A percentile compares a stretch with the other conserved stretches of the same genome.
Conservation (phyloP, 1,140 invertebrate species). For the Pectinophora gossypiella region DNA sequence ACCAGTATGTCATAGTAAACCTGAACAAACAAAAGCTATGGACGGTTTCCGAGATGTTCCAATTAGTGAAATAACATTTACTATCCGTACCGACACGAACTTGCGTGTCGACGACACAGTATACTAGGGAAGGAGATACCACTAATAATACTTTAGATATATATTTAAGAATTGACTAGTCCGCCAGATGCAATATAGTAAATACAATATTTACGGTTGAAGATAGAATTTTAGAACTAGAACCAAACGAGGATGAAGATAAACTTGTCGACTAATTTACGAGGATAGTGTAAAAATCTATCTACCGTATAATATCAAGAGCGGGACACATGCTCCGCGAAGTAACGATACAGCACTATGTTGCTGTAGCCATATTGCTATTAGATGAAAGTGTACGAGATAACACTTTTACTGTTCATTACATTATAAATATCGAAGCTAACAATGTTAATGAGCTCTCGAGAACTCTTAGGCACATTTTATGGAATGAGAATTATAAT, state of each 20-base stretch:
- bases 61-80: slow-evolving; percentile 14
- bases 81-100: slow-evolving; percentile 37
- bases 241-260: background rate
- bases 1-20: no score
- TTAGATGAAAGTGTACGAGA: slow-evolving; percentile 23
- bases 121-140: slow-evolving; percentile 4
- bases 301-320: slow-evolving; percentile 30
- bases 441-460: slow-evolving; percentile 35
- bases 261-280: slow-evolving; percentile 8
- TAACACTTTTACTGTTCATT: slow-evolving; percentile 9
- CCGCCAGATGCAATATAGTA: slow-evolving; percentile 11
- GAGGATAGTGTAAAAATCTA: slow-evolving; percentile 34
- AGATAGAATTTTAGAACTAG: slow-evolving; percentile 3
- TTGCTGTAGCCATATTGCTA: slow-evolving; percentile 6
- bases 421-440: slow-evolving; percentile 39
- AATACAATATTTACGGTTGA: slow-evolving; percentile 1
- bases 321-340: slow-evolving; percentile 39
- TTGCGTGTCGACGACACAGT: background rate
- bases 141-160: slow-evolving; percentile 10
- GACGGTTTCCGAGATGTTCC: slow-evolving; percentile 49
- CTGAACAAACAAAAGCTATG: slow-evolving; percentile 28
- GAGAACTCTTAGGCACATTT: slow-evolving; percentile 58
- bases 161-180: slow-evolving; percentile 17
- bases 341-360: background rate
- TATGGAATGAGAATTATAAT: slow-evolving; percentile 35